Evolutionary conservation across 2,888 invertebrate species (phyloP), one percentile per base, ranked within the genome.

Genomic region (Pandemis corylana): DNA sequence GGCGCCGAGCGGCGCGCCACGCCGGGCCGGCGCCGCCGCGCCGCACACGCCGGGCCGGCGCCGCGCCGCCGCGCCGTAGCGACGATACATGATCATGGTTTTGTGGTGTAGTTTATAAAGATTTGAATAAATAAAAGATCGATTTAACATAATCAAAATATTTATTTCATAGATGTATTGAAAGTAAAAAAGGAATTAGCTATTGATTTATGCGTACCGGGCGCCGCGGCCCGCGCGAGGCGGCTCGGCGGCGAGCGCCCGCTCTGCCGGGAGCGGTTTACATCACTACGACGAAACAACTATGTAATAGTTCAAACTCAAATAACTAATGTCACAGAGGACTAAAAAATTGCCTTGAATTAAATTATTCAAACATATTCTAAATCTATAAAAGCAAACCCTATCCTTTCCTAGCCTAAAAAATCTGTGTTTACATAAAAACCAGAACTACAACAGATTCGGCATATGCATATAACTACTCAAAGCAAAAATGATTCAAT

Each of bases 71-170:
- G 44, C 41, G 72, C 61, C 53, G 62, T 63, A 53, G 74, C 68
- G 46, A 49, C 51, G 51, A 20, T 65, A 62, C 75, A 63, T 53
- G 73, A 74, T 74, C 66, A 75, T 71, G 75, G 75, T 75, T 69
- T 75, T 75, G 75, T 75, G 75, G 75, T 75, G 75, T 75, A 75
- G 66, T 75, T 75, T 71, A 44, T 75, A 70, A 75, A 61, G 69
- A 70, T 71, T 75, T 70, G 15, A 63, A 67, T 75, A 75, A 75
- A 75, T 75, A 75, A 75, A 75, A 75, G 75, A 75, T 75, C 71
- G 53, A 66, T 75, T 75, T 75, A 67, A 75, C 70, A 71, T 75
- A 71, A 67, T 62, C 69, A 70, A 63, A 65, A 71, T 71, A 71
- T 75, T 75, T 75, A 75, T 70, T 75, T 70, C 69, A 36, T 75